These are phyloP conservation scores for Lepilemur septentrionalis DNA, from an alignment of 2,797 vertebrate genomes.

Conservation along the genomic window DNA sequence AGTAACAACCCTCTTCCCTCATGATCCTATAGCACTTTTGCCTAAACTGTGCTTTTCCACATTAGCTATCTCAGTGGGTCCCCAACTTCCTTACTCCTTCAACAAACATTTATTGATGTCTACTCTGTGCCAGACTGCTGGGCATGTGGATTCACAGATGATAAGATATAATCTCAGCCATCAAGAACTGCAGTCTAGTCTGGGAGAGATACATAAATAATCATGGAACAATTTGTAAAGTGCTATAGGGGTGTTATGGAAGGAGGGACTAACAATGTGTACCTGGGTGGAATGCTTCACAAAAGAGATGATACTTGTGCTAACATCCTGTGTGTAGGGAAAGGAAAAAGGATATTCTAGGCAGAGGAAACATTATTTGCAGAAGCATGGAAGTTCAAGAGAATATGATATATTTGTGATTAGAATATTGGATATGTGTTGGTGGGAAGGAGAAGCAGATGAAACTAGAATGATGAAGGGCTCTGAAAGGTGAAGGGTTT, in stretches of 20 bases:
- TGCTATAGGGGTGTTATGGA: constrained; percentile 57
- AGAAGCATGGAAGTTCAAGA: neutral
- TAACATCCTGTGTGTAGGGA: constrained; percentile 4
- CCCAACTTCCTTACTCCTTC: constrained; percentile 41
- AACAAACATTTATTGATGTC: constrained; percentile 13
- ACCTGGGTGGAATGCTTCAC: constrained; percentile 39
- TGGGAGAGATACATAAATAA: constrained; percentile 16
- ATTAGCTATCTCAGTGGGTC: neutral
- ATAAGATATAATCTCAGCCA: neutral
- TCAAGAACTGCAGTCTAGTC: constrained; percentile 16
- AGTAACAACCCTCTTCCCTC: constrained; percentile 18
- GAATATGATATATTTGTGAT: neutral
- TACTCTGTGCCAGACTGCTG: constrained; percentile 18
- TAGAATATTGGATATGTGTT: constrained; percentile 11
- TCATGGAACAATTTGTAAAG: constrained; percentile 31
- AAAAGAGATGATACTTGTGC: constrained; percentile 28
- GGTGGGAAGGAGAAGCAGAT: neutral
- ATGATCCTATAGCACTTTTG: constrained; percentile 61
- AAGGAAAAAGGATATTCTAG: neutral
- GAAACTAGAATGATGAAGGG: neutral
- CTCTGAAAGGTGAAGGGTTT: neutral
- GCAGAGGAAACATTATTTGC: neutral
- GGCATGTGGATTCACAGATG: neutral
- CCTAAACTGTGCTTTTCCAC: constrained; percentile 33
- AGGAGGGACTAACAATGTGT: constrained; percentile 59